Base-by-base conservation (phyloP, 1,140 invertebrate species). In the Drosophila orosa region DNA sequence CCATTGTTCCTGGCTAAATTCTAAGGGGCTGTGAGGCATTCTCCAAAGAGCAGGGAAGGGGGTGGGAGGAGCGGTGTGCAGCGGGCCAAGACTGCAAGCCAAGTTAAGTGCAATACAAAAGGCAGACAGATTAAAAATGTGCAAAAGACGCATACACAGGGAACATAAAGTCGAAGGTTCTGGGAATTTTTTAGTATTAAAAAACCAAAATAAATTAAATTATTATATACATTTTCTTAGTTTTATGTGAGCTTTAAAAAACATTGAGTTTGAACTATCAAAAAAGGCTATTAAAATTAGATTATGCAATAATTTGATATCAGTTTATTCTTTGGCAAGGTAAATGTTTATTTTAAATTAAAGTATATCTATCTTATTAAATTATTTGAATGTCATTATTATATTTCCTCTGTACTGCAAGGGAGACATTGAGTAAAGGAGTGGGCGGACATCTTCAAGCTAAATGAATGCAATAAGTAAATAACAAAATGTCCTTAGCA, bases 381-480 rank as follows among this genome's bases (percentile, higher is more conserved):
- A 8, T 7, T n/a, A 15, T 22, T 13, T n/a, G n/a, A 15, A 9
- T 27, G 2, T 13, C 6, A 1, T 10, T 10, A 10, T 24, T 25
- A 33, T 33, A 5, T 19, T 31, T 15, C 25, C 31, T 19, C 19
- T 42, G 65, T 44, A 50, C 17, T n/a, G 13, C 39, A 52, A 44
- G 12, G 47, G 24, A 33, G 40, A 47, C 58, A 47, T 47, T 25
- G 45, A 39, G 31, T 12, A 31, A 24, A 33, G 17, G 39, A 50
- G 42, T 31, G 60, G 48, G 47, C 27, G 35, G 24, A 19, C 29
- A 50, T 68, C 58, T 72, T 75, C 69, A 68, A 86, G 73, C 80
- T 81, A 89, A 90, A 90, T 91, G 84, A 91, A 90, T 91, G 80
- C 89, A 90, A 90, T 90, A 89, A 89, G 89, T 89, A 90, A 90